Percentiles rank a stretch among this genome's conserved stretches.
These are phyloP conservation scores for Syngnathoides biaculeatus DNA, from an alignment of 2,113 vertebrate species.

Conservation along the genomic window DNA sequence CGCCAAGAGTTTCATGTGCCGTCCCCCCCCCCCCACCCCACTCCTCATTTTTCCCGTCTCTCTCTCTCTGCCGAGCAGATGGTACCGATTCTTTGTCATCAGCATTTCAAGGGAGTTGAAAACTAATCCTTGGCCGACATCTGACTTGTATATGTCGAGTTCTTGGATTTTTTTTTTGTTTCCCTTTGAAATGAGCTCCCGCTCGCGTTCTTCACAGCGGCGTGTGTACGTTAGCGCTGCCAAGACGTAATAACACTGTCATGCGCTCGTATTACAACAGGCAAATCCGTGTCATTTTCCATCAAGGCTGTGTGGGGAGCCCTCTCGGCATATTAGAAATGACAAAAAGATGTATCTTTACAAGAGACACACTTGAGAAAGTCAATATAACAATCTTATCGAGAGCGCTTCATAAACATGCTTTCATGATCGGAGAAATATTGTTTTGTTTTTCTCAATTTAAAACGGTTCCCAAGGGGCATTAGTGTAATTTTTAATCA, in stretches of 20 bases:
- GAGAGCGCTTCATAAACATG: not conserved
- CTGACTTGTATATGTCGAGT: constrained; percentile 2
- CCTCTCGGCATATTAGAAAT: not conserved
- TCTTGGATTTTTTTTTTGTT: constrained; percentile 31
- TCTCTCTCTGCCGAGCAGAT: constrained; percentile 10
- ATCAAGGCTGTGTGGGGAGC: not conserved
- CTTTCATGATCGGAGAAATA: not conserved
- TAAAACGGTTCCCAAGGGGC: too few relatives aligned
- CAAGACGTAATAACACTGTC: constrained; percentile 1
- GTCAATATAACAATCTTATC: not conserved
- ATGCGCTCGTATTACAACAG: constrained; percentile 9
- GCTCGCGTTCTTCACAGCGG: constrained; percentile 1
- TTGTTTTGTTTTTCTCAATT: too few relatives aligned
- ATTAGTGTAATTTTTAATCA: too few relatives aligned
- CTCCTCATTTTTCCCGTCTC: not conserved
- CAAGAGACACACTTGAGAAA: not conserved
- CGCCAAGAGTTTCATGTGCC: constrained; percentile 14
- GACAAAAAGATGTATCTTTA: not conserved
- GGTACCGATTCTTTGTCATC: constrained; percentile 19
- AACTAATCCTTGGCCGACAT: constrained; percentile 18
- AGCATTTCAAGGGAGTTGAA: constrained; percentile 17
- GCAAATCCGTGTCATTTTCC: not conserved
- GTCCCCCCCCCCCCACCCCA: not conserved
- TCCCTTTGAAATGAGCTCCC: constrained; percentile 16
- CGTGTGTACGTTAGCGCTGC: constrained; percentile 6